phyloP scores from a whole-genome alignment of 1,140 invertebrate species.

The Monomorium pharaonis region DNA sequence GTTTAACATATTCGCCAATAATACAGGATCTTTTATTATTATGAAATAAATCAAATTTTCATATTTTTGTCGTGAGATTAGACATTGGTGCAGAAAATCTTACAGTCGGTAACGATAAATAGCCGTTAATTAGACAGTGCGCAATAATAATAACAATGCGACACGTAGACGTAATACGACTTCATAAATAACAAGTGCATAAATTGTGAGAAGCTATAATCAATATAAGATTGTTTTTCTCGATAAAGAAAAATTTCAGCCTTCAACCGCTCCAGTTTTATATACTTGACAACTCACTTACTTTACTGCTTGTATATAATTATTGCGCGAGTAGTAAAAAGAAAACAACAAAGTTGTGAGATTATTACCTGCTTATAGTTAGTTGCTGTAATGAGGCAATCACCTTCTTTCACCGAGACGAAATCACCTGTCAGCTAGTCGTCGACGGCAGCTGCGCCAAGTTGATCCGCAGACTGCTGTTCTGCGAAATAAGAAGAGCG shows the following conservation, averaged over 20 bases:
- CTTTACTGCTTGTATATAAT: conserved; percentile 50
- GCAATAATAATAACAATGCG: conserved; percentile 2
- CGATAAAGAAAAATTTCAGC: conserved; percentile 44
- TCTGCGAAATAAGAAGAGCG: conserved; percentile 24
- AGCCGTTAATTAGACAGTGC: background rate
- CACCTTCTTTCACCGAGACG: conserved; percentile 62
- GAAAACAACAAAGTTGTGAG: conserved; percentile 26
- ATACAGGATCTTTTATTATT: no score
- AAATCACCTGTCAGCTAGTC: conserved; percentile 71
- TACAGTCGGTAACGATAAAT: background rate
- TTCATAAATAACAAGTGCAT: background rate
- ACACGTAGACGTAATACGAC: background rate
- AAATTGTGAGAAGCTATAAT: conserved; percentile 21
- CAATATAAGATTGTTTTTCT: background rate
- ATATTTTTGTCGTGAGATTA: background rate
- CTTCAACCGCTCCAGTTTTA: conserved; percentile 40
- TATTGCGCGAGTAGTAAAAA: conserved; percentile 43
- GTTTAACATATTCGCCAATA: no score
- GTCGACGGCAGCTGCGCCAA: conserved; percentile 65
- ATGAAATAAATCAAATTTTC: background rate
- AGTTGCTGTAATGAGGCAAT: conserved; percentile 70
- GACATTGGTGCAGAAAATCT: background rate
- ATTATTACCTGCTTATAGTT: conserved; percentile 46
- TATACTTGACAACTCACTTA: conserved; percentile 53
- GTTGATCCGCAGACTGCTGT: conserved; percentile 38